These are phyloP conservation scores for Numida meleagris DNA, from an alignment of 2,113 vertebrate species.

Conservation along the genomic window DNA sequence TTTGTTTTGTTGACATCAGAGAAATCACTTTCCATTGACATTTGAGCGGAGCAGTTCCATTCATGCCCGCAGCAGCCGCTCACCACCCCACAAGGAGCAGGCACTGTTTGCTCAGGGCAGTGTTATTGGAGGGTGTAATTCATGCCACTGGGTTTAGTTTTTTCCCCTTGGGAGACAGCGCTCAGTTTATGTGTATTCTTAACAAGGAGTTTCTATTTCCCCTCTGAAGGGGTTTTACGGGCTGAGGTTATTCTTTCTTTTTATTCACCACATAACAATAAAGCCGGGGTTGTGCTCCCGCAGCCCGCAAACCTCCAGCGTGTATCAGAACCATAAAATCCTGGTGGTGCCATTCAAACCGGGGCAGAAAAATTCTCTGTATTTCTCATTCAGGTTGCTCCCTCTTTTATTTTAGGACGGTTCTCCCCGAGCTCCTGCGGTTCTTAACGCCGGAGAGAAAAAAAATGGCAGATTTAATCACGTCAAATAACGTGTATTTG, in stretches of 20 bases:
- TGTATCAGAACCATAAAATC: background rate
- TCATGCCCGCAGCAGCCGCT: background rate
- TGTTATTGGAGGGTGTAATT: background rate
- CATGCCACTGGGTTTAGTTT: background rate
- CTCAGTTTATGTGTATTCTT: background rate
- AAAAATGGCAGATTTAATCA: background rate
- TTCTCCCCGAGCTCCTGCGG: background rate
- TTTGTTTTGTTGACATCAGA: background rate
- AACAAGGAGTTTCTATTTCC: background rate
- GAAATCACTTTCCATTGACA: accelerated
- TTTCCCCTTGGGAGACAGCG: background rate
- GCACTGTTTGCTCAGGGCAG: background rate
- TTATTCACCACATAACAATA: background rate
- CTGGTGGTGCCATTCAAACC: background rate
- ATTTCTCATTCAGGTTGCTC: background rate
- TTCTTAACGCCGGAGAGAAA: background rate
- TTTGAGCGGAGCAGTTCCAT: background rate
- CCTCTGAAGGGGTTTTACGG: background rate
- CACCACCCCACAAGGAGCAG: background rate
- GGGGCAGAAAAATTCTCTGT: background rate
- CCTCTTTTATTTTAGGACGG: background rate
- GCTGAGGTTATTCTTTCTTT: background rate
- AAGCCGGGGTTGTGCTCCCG: background rate
- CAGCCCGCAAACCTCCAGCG: background rate
- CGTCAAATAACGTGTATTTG: background rate